Conservation (phyloP, 2,888 invertebrate species). For the Operophtera brumata region DNA sequence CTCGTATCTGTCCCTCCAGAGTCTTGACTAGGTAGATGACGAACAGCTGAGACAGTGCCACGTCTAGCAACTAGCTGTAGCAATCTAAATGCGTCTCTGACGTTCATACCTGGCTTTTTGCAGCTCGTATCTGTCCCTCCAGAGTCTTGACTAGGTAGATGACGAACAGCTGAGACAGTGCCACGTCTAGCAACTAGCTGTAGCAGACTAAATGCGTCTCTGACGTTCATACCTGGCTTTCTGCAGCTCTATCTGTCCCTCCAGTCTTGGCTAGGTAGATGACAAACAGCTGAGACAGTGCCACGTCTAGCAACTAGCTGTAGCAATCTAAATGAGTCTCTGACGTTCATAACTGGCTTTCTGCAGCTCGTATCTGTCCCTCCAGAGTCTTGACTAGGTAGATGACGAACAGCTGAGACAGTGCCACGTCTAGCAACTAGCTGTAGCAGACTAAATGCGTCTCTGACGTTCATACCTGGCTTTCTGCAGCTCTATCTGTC, state of each 20-base stretch:
- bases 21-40: no score
- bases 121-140: constrained; percentile 94
- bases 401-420: constrained; percentile 93
- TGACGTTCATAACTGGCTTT: constrained; percentile 9
- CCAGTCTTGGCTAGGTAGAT: no score
- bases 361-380: constrained; percentile 94
- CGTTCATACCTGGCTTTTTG: constrained; percentile 66
- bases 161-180: constrained; percentile 92
- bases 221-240: no score
- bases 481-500: constrained; percentile 94
- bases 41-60: no score
- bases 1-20: no score
- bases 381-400: constrained; percentile 94
- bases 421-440: constrained; percentile 28
- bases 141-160: constrained; percentile 94
- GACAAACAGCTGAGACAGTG: no score
- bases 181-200: no score
- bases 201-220: no score
- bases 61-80: neutral
- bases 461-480: constrained; percentile 64
- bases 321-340: neutral
- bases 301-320: neutral
- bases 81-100: neutral
- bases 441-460: no score
- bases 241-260: no score